These are phyloP conservation scores for Coluber constrictor DNA, from an alignment of 2,797 vertebrate genomes.

Conservation along the genomic window DNA sequence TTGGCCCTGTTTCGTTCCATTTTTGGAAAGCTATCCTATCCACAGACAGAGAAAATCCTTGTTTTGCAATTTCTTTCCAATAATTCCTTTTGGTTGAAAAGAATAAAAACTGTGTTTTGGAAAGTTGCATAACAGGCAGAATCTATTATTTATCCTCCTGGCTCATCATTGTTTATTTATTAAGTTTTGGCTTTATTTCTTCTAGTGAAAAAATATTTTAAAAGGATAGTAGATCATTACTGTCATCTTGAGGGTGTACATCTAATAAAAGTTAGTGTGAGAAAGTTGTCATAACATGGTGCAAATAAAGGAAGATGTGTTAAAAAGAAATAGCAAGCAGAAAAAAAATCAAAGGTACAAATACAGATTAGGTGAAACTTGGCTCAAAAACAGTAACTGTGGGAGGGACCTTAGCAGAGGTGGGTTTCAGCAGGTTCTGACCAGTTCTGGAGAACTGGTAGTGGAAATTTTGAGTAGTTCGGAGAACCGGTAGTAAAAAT, in stretches of 20 bases:
- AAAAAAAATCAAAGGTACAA: not conserved
- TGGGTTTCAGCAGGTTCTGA: too few relatives aligned
- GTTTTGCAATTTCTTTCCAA: not conserved
- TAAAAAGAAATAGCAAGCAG: not conserved
- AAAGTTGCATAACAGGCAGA: not conserved
- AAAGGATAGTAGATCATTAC: not conserved
- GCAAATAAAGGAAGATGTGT: not conserved
- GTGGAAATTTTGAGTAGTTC: too few relatives aligned
- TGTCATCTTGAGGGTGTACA: not conserved
- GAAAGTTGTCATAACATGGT: not conserved
- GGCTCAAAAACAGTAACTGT: not conserved
- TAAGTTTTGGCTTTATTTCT: not conserved
- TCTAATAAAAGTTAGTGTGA: not conserved
- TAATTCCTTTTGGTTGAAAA: not conserved
- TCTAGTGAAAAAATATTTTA: not conserved
- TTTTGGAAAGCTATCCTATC: not conserved
- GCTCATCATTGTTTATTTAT: not conserved
- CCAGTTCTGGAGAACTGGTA: too few relatives aligned
- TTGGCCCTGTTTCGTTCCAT: not conserved
- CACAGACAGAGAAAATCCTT: not conserved
- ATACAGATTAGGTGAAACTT: too few relatives aligned
- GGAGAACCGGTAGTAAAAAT: too few relatives aligned
- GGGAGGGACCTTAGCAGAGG: too few relatives aligned
- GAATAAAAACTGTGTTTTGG: not conserved
- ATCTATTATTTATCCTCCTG: not conserved